Conservation (phyloP, 2,888 invertebrate genomes). For the Pardosa pseudoannulata region DNA sequence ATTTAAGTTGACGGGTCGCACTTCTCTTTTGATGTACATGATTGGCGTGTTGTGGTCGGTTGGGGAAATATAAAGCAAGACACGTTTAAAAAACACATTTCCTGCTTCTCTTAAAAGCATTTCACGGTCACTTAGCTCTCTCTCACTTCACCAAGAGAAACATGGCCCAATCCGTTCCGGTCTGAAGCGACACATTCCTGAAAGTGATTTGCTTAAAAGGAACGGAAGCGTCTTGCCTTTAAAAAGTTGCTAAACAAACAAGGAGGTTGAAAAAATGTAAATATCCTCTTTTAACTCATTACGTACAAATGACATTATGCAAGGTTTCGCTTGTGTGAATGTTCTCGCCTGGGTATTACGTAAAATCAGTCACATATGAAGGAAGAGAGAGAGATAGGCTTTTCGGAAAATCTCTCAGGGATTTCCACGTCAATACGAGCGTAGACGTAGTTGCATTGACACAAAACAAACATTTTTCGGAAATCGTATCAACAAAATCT, state of each 20-base stretch:
- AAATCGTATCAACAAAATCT: too few relatives aligned
- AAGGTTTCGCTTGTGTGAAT: too few relatives aligned
- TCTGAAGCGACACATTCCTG: not conserved
- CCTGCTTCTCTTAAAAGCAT: slow-evolving; percentile 15
- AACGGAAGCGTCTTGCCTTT: not conserved
- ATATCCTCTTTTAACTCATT: not conserved
- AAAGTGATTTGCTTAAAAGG: not conserved
- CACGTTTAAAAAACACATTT: slow-evolving; percentile 1
- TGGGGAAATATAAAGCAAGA: slow-evolving; percentile 1
- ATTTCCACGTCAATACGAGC: too few relatives aligned
- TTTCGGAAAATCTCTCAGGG: too few relatives aligned
- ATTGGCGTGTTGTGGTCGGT: slow-evolving; percentile 11
- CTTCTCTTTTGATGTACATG: not conserved
- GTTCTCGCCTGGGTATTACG: too few relatives aligned
- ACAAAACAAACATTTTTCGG: too few relatives aligned
- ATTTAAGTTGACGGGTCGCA: slow-evolving; percentile 12
- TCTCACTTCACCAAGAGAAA: too few relatives aligned
- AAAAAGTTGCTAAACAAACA: not conserved
- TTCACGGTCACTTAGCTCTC: slow-evolving; percentile 10
- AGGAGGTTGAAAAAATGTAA: not conserved
- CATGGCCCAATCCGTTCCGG: not conserved
- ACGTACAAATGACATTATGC: too few relatives aligned
- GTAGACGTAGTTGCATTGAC: too few relatives aligned
- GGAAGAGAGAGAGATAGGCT: too few relatives aligned
- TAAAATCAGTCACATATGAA: too few relatives aligned